Conservation (phyloP, 2,888 invertebrate species). For the Atrina japonica region DNA sequence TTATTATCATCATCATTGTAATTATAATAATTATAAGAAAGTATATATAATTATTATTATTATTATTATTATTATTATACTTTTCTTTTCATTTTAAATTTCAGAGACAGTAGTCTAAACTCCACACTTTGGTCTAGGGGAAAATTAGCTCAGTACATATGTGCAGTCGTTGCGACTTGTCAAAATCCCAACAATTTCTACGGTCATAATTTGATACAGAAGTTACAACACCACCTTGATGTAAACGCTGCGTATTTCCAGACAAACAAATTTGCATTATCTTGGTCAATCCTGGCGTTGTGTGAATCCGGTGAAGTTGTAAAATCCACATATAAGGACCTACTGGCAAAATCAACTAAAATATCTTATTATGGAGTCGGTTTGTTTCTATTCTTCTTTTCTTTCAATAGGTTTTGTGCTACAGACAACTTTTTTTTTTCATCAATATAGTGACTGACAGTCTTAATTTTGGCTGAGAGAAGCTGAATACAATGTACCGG, state of each 20-base stretch:
- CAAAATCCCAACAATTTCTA: conserved; percentile 30
- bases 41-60: no score
- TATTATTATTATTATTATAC: no score
- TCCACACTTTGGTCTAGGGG: conserved; percentile 15
- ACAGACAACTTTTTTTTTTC: no score
- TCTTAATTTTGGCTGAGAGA: no score
- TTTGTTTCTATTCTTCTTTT: no score
- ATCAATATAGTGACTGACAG: no score
- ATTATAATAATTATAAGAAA: no score
- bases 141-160: conserved; percentile 16
- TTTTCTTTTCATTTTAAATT: no score
- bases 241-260: neutral
- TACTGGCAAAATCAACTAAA: neutral
- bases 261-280: conserved; percentile 29
- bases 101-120: neutral
- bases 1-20: no score
- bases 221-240: conserved; percentile 3
- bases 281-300: conserved; percentile 13
- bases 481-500: no score
- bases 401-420: no score
- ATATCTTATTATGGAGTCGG: conserved; percentile 14
- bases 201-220: conserved; percentile 18
- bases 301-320: conserved; percentile 7
- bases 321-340: neutral
- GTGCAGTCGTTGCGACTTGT: conserved; percentile 15